Percentiles rank a stretch among this genome's conserved stretches.
These are phyloP conservation scores for Glareola pratincola DNA, from an alignment of 2,113 vertebrate species.

Conservation along the genomic window DNA sequence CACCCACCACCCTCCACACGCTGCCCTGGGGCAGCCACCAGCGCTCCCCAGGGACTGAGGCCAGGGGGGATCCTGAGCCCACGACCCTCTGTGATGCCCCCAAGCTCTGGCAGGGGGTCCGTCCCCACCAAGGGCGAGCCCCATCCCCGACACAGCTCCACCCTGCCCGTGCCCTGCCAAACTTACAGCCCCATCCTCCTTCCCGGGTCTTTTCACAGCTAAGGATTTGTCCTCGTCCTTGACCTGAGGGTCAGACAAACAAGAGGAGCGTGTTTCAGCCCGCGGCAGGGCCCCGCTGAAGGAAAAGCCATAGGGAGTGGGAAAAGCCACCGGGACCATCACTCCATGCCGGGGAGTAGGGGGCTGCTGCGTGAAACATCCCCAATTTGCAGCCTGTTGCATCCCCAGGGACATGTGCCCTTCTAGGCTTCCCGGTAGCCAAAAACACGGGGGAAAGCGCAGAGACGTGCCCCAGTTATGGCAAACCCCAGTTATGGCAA, in stretches of 20 bases:
- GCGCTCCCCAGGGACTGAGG: not conserved
- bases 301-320: not conserved
- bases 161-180: not conserved
- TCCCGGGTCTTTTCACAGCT: constrained; percentile 62
- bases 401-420: accelerated
- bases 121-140: not conserved
- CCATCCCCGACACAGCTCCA: not conserved
- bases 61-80: not conserved
- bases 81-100: not conserved
- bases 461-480: accelerated
- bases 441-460: accelerated
- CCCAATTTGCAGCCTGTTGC: not conserved
- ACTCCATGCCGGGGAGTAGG: not conserved
- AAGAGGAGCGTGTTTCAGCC: not conserved
- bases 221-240: constrained; percentile 79
- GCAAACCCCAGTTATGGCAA: not conserved
- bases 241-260: constrained; percentile 73
- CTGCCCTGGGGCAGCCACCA: not conserved
- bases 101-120: not conserved
- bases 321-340: not conserved
- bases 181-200: constrained; percentile 80
- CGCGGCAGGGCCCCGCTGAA: accelerated
- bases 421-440: not conserved
- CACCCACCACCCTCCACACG: not conserved
- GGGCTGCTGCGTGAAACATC: not conserved